A percentile compares a stretch with the other conserved stretches of the same genome.
phyloP scores from a whole-genome alignment of 2,797 vertebrate genomes.

The Mycteria americana region DNA sequence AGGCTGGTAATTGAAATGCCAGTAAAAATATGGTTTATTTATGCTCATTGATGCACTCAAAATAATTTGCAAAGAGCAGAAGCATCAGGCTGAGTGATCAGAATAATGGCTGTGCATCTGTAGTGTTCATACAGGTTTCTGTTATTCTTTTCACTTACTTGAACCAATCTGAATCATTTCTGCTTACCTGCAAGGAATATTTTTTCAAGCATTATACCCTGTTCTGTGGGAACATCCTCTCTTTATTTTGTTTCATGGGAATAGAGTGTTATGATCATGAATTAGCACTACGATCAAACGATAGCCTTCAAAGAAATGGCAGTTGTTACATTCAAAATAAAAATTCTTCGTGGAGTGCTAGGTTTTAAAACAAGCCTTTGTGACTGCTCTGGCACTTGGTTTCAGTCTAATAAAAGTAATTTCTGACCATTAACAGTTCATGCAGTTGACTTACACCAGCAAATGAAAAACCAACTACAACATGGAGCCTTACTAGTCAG shows the following conservation, averaged over 20 bases:
- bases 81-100: conserved; percentile 3
- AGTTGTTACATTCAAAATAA: neutral
- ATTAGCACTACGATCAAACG: neutral
- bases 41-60: neutral
- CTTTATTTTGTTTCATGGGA: neutral
- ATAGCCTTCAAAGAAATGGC: neutral
- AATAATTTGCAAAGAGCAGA: conserved; percentile 34
- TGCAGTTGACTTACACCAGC: neutral
- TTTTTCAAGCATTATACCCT: neutral
- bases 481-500: neutral
- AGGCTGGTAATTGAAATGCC: neutral
- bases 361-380: neutral
- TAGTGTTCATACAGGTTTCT: neutral
- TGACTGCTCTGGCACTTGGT: neutral
- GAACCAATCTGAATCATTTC: neutral
- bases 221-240: neutral
- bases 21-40: conserved; percentile 15
- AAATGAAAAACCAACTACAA: neutral
- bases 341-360: neutral
- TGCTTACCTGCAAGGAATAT: neutral
- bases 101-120: conserved; percentile 10
- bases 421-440: neutral
- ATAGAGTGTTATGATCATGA: neutral
- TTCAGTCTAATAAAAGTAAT: neutral
- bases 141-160: neutral